Evolutionary conservation across 2,113 vertebrate species (phyloP), one percentile per base, ranked within the genome.

Genomic region (Rhegmatorhina hoffmannsi): DNA sequence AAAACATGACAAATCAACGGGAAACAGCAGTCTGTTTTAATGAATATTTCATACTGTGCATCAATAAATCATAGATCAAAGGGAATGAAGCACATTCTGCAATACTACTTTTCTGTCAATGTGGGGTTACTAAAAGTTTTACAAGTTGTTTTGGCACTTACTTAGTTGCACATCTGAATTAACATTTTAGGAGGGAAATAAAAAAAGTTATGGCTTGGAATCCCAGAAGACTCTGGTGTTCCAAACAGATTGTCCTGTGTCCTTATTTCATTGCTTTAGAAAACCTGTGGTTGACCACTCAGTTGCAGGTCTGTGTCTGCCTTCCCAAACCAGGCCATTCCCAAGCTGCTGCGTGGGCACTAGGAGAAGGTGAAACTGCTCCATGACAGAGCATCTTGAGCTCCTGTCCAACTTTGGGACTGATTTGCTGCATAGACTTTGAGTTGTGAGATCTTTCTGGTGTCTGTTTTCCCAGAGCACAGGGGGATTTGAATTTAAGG

Each of bases 1-100:
- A 97, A 98, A 98, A 97, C 95, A 96, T 97, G 97, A 98, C 97
- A 98, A 97, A 97, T 96, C 97, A 98, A 91, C 64, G 95, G 95
- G 96, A 96, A 97, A 96, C 66, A 94, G 96, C 96, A 94, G 97
- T 97, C 97, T 97, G 96, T 97, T 98, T 97, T 98, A 98, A 98
- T 98, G 97, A 98, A 98, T 98, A 97, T 98, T 98, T 98, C 97
- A 97, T 96, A 67, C 64, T 68, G 76, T 53, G 94, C 94, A 96
- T 97, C 96, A 97, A 97, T 98, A 97, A 97, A 98, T 98, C 97
- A 97, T 94, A 97, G 95, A 98, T 97, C 96, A 95, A 96, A 97
- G 93, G 94, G 90, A 97, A 92, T 24, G 70, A 63, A 69, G 56
- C 66, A 63, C 21, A 62, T 79, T 87, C 68, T 75, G 87, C 82